Evolutionary conservation across 2,797 vertebrate genomes (phyloP), one percentile per base, ranked within the genome.

Genomic region (Molothrus ater): DNA sequence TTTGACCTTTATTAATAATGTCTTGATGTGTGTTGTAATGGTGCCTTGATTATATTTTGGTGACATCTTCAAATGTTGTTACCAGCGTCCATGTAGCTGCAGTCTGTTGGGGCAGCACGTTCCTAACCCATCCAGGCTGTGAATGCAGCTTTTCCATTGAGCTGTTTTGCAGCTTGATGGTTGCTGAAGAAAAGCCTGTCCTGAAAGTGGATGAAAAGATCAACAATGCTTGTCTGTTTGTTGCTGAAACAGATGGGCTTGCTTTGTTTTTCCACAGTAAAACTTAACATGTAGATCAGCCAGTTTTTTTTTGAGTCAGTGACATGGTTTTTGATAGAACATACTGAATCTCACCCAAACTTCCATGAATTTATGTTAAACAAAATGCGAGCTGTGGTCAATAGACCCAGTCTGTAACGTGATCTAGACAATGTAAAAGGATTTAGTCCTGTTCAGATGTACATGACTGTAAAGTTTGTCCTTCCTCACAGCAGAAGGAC

Each of bases 291-390:
- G 72, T 45, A 12, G 0, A 34, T 93, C 21, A 54, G 15, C 7
- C 13, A 53, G 1, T 42, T n/a, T 69, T 66, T 61, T 38, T 32
- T 60, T 9, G 25, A 26, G 34, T 56, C 32, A 64, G 3, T 68
- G 60, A 38, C 7, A 1, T 38, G 10, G 18, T 56, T 90, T 78
- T 14, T 47, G 28, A 14, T 36, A 59, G 34, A 40, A 32, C 19
- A 3, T 65, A 36, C 0, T 0, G 0, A 60, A 72, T 86, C 26
- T 88, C 16, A 25, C 17, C 16, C 0, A 2, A 56, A 43, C 19
- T 68, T 65, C 36, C 3, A 7, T 63, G 28, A 43, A 43, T 59
- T 74, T 53, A 18, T 48, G 9, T 36, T 31, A 32, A 65, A 71
- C 8, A 59, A 57, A 74, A 31, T 43, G 16, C 3, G 43, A 61